These are phyloP conservation scores for Euzophera pinguis DNA, from an alignment of 2,888 invertebrate species.

Conservation along the genomic window DNA sequence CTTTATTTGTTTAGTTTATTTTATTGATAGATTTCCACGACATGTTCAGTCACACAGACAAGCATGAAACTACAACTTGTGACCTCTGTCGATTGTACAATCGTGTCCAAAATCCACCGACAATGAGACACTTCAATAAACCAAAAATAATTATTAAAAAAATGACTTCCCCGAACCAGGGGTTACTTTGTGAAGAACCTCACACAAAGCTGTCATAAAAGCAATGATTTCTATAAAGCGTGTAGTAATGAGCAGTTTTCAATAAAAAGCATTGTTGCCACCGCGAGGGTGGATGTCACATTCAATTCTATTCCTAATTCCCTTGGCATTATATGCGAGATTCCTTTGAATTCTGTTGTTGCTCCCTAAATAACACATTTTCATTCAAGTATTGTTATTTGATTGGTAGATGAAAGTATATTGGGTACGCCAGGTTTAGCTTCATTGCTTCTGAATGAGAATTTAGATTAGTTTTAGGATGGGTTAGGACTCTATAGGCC, in stretches of 20 bases:
- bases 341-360: not conserved
- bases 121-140: conserved; percentile 2
- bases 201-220: conserved; percentile 9
- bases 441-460: not conserved
- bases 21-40: too few species aligned
- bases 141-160: conserved; percentile 8
- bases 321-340: not conserved
- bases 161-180: not conserved
- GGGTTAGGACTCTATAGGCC: too few species aligned
- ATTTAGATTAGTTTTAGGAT: not conserved
- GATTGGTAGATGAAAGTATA: conserved; percentile 7
- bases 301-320: not conserved
- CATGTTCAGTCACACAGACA: too few species aligned
- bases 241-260: conserved; percentile 10
- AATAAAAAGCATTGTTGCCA: conserved; percentile 3
- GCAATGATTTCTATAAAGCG: conserved; percentile 9
- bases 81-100: not conserved
- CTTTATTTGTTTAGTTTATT: too few species aligned
- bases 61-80: too few species aligned
- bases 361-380: conserved; percentile 4
- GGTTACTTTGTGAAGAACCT: not conserved
- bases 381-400: conserved; percentile 2
- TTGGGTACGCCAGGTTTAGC: not conserved
- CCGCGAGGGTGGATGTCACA: not conserved
- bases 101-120: not conserved